Evolutionary conservation across 2,113 vertebrate species (phyloP), one percentile per base, ranked within the genome.

Genomic region (Microtus richardsoni): DNA sequence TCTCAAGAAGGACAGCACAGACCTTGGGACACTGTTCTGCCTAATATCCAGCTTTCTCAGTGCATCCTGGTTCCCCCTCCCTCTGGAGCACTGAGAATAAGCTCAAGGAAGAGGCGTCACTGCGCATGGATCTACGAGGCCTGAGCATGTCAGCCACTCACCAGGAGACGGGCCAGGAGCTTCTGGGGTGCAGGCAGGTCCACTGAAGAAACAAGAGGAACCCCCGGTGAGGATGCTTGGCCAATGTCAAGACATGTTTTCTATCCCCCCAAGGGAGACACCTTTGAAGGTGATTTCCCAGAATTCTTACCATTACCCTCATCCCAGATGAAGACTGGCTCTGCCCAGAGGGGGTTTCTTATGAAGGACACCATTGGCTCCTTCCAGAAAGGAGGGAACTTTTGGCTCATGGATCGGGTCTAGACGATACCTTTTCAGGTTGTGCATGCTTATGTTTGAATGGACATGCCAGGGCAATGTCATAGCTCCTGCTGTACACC

Each of bases 121-220:
- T 39, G 30, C 5, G 11, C 17, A 14, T 1, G 41, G 68, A 0
- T 12, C 58, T 3, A 0, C 44, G 44, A 47, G 71, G 66, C 24
- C 64, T 14, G 26, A 4, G 26, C 44, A 3, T 4, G 47, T 5
- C n/a, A 73, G 39, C 6, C 75, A 91, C 97, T 97, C 95, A 97
- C 97, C 97, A 97, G 93, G 36, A 97, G 96, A 60, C 88, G 97
- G 24, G 97, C 97, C 77, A 98, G 88, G n/a, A 98, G 95, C 82
- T 95, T 97, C 88, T 98, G 97, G 0, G 96, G 97, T 0, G 93
- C 93, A 0, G 97, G 97, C 41, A 98, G 96, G 5, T 97, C 93
- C 96, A 97, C 97, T 98, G 80, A 52, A 36, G 68, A 90, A 85
- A 75, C 71, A 91, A 74, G 83, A 3, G 3, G 0, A 6, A 26